Conservation (phyloP, 2,113 vertebrate genomes). For the Rhinogobius similis region DNA sequence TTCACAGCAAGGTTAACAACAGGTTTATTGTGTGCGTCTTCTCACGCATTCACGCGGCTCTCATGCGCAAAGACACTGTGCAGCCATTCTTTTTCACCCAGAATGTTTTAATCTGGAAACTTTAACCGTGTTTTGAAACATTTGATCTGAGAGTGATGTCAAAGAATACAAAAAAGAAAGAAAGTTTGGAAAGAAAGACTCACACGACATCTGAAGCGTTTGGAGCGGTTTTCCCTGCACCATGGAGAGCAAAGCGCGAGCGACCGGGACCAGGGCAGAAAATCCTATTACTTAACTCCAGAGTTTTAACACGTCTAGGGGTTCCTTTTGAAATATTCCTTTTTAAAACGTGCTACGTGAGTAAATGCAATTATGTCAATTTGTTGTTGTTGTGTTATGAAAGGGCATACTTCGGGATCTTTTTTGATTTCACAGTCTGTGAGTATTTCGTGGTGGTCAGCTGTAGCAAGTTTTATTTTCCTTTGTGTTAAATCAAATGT, state of each 20-base stretch:
- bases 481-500: too few species aligned
- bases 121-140: slow-evolving; percentile 69
- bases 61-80: slow-evolving; percentile 80
- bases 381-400: neutral
- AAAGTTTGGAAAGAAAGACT: slow-evolving; percentile 70
- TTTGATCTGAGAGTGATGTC: slow-evolving; percentile 71
- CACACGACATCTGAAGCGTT: slow-evolving; percentile 70
- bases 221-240: slow-evolving; percentile 69
- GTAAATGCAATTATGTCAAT: too few species aligned
- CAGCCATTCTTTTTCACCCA: slow-evolving; percentile 60
- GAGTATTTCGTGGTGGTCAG: too few species aligned
- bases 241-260: slow-evolving; percentile 75
- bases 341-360: neutral
- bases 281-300: slow-evolving; percentile 82
- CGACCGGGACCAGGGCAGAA: slow-evolving; percentile 73
- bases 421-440: neutral
- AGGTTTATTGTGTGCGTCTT: slow-evolving; percentile 86
- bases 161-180: slow-evolving; percentile 67
- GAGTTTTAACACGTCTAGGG: slow-evolving; percentile 72
- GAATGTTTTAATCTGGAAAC: slow-evolving; percentile 77
- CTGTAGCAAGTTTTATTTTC: neutral
- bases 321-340: slow-evolving; percentile 62
- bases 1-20: slow-evolving; percentile 96
- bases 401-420: neutral
- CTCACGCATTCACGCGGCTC: slow-evolving; percentile 70